Evolutionary conservation across 2,888 invertebrate species (phyloP), one percentile per base, ranked within the genome.

Genomic region (Liposcelis brunnea): DNA sequence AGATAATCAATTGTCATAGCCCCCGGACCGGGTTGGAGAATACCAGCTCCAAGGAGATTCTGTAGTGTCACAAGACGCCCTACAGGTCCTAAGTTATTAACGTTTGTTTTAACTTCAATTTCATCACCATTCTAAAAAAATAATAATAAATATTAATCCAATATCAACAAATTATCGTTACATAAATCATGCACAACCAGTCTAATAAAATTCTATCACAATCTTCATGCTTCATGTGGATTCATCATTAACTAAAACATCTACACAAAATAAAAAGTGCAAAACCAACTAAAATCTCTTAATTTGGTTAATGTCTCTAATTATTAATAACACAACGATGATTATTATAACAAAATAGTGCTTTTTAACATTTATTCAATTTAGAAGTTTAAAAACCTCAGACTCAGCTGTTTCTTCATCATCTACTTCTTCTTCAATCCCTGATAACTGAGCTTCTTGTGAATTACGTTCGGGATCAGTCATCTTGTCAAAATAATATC

Each of bases 1-100:
- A 90, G 69, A 65, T 90, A 90, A 61, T 90, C 89, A 55, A 90
- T 83, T 43, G 87, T 82, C 79, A 91, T 80, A 44, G 80, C 71
- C 35, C 82, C 83, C 58, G 75, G 77, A 35, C 87, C 89, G 38
- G 89, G 80, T 56, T 82, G 77, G 49, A 90, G 68, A 58, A 90
- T 79, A 59, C 83, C 82, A 45, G 87, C 87, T 53, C 80, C 75
- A 58, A 91, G 68, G 40, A 91, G 67, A 75, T 86, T 90, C 62
- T 83, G 83, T 50, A 91, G 65, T 8, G 89, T 89, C 12, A 90
- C 81, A 49, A 79, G 77, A 55, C 75, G 68, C 1, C 74, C 74
- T 12, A 75, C 68, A 55, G 55, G 48, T 46, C 53, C 47, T 15
- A 36, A 40, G 26, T 26, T 26, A 26, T 16, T 46, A 11, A 10